Evolutionary conservation across 35 echinoderm and acorn worm genomes (phyloP).

Genomic region (Anneissia japonica): DNA sequence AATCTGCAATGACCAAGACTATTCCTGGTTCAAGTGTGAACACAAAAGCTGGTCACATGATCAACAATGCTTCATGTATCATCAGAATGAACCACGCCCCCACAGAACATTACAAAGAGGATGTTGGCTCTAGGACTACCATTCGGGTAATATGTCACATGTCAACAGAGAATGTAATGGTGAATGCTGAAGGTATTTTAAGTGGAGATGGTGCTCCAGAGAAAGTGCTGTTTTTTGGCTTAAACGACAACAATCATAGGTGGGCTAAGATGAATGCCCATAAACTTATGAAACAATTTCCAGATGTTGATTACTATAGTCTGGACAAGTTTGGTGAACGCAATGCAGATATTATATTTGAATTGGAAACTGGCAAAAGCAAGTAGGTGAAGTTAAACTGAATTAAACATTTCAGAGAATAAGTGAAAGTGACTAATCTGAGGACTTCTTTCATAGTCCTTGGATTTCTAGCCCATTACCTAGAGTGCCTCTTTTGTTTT

Average conservation of each 20-base stretch:
- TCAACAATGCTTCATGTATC: slow-evolving; percentile 68
- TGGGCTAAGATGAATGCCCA: slow-evolving; percentile 61
- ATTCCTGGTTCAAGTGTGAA: slow-evolving; percentile 65
- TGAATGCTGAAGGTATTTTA: not conserved
- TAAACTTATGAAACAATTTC: slow-evolving; percentile 32
- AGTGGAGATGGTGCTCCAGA: slow-evolving; percentile 30
- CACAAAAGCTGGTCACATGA: slow-evolving; percentile 52
- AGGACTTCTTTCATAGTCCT: not conserved
- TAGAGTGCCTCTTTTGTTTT: not conserved
- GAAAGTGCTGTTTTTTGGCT: slow-evolving; percentile 67
- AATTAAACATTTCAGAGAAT: not conserved
- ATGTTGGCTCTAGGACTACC: slow-evolving; percentile 77
- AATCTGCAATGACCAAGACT: too few relatives aligned
- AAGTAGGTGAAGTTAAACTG: slow-evolving; percentile 37
- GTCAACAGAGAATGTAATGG: not conserved
- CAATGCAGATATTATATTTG: slow-evolving; percentile 74
- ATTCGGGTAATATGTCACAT: slow-evolving; percentile 25
- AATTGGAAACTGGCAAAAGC: slow-evolving; percentile 74
- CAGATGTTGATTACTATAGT: slow-evolving; percentile 57
- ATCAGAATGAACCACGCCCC: slow-evolving; percentile 95
- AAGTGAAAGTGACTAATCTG: not conserved
- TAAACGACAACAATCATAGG: slow-evolving; percentile 48
- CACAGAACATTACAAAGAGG: slow-evolving; percentile 36
- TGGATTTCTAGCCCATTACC: not conserved
- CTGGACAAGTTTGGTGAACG: slow-evolving; percentile 71